Base-by-base conservation (phyloP, 2,113 vertebrate genomes). In the Varanus komodoensis region DNA sequence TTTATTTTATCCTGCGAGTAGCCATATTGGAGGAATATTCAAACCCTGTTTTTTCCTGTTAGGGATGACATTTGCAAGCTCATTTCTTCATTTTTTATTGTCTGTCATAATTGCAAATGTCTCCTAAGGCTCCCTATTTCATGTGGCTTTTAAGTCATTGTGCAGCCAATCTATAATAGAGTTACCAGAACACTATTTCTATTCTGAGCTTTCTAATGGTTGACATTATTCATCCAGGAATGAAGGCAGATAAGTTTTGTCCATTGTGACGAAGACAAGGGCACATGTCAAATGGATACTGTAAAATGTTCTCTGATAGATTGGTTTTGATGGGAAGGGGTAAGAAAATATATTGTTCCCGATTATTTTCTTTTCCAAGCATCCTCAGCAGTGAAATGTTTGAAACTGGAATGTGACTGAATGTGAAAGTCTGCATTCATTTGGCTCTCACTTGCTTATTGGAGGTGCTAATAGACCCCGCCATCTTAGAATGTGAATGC, bases 221-320 rank as follows among this genome's bases (percentile, higher is more conserved):
- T 68, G 4, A 6, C 34, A 78, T 89, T 89, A 68, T 34, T 79
- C 86, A 84, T 91, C 82, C 6, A 80, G 21, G 50, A 86, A 71
- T 73, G 17, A 83, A 91, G 86, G 17, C 25, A 82, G 73, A 14
- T 78, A 0, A 19, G 19, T 8, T 6, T 90, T 81, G 89, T 92
- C 79, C 64, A 82, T 80, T n/a, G 4, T 23, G 1, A 92, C 0
- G 17, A 44, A 79, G 25, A 48, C 79, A 85, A 17, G 54, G 71
- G 68, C 80, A 57, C 75, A 73, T 77, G 3, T 11, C 0, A 0
- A 8, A 64, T 57, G 0, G 1, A 0, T 0, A 50, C 38, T 84
- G 73, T 80, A 88, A 50, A 80, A 71, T 48, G 77, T 25, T 32
- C n/a, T 67, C 79, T 82, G 89, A 23, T 48, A 86, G 67, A 61